Evolutionary conservation across 2,888 invertebrate genomes (phyloP), one percentile per base, ranked within the genome.

Genomic region (Heteromurus nitidus): DNA sequence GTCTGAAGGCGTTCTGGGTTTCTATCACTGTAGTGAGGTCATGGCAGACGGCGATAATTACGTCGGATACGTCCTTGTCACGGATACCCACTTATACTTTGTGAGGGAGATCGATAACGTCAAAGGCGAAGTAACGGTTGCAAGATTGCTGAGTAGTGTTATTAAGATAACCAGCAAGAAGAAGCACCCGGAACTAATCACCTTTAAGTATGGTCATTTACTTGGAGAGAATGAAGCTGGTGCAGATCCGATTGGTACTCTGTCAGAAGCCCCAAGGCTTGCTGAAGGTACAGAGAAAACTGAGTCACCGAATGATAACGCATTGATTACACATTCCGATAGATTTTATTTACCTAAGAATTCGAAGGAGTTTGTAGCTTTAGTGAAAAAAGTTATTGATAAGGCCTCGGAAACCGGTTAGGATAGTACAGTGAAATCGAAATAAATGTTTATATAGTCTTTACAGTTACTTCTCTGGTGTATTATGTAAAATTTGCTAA

Each of bases 161-260:
- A 96, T 98, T 9, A 97, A 96, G 91, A 99, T 99, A 83, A 99
- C 99, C 0, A 97, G 98, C 13, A 96, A 97, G 89, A 97, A 97
- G 89, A 93, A 95, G 76, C 95, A 96, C 89, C 98, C 98, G 0
- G 97, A 99, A 90, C 91, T 99, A 87, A 97, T 99, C 84, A 99
- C 99, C 0, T 98, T 99, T 89, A 97, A 97, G 89, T 98, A 98
- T 89, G 97, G 97, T 9, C 82, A 81, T 36, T 75, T 73, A 62
- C 30, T 70, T 62, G 70, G 77, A 1, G 77, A 79, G 3, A 69
- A 50, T 42, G 77, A 70, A 22, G 36, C 62, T 18, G 44, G 30
- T 18, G 26, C 70, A 20, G 98, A 99, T 89, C 97, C 97, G 89
- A 98, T 98, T 89, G 97, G 98, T 3, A 81, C 73, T 50, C 69